Evolutionary conservation across 1,140 invertebrate genomes (phyloP), one percentile per base, ranked within the genome.

Genomic region (Brachionus angularis): DNA sequence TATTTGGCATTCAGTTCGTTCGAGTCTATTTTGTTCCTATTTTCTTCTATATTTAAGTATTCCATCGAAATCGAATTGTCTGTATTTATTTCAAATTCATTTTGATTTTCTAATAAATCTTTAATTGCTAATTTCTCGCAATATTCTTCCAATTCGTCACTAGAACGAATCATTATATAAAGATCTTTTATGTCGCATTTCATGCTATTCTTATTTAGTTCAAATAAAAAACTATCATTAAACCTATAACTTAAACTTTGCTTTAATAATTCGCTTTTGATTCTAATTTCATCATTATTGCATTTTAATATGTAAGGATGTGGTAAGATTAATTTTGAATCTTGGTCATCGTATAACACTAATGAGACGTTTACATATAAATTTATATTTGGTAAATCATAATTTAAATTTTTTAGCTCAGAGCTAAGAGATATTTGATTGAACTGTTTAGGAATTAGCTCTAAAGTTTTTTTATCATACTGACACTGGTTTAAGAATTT

Each of bases 401-500:
- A n/a, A n/a, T n/a, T n/a, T n/a, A n/a, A n/a, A n/a, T n/a, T n/a
- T n/a, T n/a, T n/a, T n/a, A n/a, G n/a, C n/a, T n/a, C n/a, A n/a
- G n/a, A n/a, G n/a, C n/a, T n/a, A n/a, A n/a, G n/a, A n/a, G n/a
- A n/a, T n/a, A n/a, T n/a, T n/a, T n/a, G n/a, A n/a, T n/a, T n/a
- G n/a, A n/a, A n/a, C n/a, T n/a, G n/a, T n/a, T n/a, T n/a, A n/a
- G n/a, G n/a, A n/a, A n/a, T n/a, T n/a, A n/a, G n/a, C n/a, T n/a
- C n/a, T n/a, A n/a, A n/a, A n/a, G n/a, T n/a, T n/a, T n/a, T 23
- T 25, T 7, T 7, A 12, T n/a, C 16, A 55, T 34, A 33, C n/a
- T 55, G 27, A 55, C 52, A 55, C 16, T 31, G 31, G 1, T 55
- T 18, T 33, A 55, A 14, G 39, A 39, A 58, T 23, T 58, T 58